Evolutionary conservation across 2,797 vertebrate genomes (phyloP), one percentile per base, ranked within the genome.

Genomic region (Sebastes itinus): DNA sequence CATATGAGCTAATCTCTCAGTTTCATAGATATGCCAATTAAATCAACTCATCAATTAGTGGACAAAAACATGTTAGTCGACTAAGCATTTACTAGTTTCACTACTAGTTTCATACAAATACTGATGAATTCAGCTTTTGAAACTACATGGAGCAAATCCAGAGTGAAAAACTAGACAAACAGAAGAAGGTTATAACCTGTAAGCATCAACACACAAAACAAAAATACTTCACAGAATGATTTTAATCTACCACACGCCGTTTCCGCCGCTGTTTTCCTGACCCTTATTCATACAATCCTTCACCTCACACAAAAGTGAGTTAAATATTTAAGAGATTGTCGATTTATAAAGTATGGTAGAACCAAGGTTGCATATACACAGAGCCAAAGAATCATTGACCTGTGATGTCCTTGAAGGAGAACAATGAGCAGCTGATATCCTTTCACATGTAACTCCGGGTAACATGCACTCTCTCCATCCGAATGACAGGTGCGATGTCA

Each of bases 371-470:
- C 68, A 72, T 10, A 59, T 22, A 10, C 6, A 55, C 2, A 35
- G 4, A 59, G 32, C 4, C 72, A 76, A 66, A 52, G 5, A 84
- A 67, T 38, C 55, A 72, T 18, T 75, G 74, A 80, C 71, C 70
- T 77, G 68, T 72, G 28, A n/a, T 60, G 66, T 75, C 35, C 23
- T 72, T 72, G 35, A 61, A 61, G 62, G 38, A 59, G 62, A 86
- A 75, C 58, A 78, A 67, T 1, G 11, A 64, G 77, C 42, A 71
- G 80, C 38, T 38, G 27, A 68, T 56, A 65, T 86, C 72, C 46
- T 61, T 49, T 49, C 56, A 54, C 54, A 11, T 77, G 65, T 59
- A 70, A 83, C 73, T 85, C 59, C 22, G 13, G 73, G 55, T 81
- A 79, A 70, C 67, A 58, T 23, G 30, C 35, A 35, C 66, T 74